phyloP scores from a whole-genome alignment of 2,888 invertebrate genomes.

The Sinelater perroti region DNA sequence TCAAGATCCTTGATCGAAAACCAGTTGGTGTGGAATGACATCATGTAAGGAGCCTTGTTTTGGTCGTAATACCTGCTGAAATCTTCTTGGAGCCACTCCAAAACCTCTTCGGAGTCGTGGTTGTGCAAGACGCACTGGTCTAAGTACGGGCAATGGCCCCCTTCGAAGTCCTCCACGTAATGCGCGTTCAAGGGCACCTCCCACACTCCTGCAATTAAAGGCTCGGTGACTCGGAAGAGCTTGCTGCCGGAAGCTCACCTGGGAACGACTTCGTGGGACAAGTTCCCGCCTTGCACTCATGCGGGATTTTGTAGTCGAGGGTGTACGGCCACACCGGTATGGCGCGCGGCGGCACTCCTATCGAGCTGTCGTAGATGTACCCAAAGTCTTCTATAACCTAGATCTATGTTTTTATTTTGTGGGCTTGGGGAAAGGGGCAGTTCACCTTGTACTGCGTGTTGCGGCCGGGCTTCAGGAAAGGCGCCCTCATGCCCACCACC shows the following conservation, averaged over 20 bases:
- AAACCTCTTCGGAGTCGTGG: slow-evolving; percentile 77
- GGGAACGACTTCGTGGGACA: slow-evolving; percentile 90
- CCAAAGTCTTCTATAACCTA: slow-evolving; percentile 92
- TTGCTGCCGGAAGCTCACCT: slow-evolving; percentile 70
- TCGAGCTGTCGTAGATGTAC: slow-evolving; percentile 91
- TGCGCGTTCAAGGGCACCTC: slow-evolving; percentile 91
- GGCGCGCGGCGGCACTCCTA: slow-evolving; percentile 82
- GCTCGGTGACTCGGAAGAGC: too few relatives aligned
- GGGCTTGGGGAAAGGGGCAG: too few relatives aligned
- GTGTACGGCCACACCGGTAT: slow-evolving; percentile 95
- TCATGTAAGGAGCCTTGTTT: slow-evolving; percentile 91
- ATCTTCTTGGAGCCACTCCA: slow-evolving; percentile 91
- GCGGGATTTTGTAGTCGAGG: slow-evolving; percentile 90
- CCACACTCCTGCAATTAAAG: slow-evolving; percentile 75
- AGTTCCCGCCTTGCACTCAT: slow-evolving; percentile 92
- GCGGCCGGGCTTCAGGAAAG: slow-evolving; percentile 90
- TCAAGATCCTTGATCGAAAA: slow-evolving; percentile 89
- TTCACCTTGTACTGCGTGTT: slow-evolving; percentile 89
- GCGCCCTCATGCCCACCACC: slow-evolving; percentile 87
- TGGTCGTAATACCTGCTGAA: slow-evolving; percentile 86
- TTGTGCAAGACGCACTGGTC: slow-evolving; percentile 93
- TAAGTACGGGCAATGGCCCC: slow-evolving; percentile 90
- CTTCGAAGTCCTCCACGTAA: slow-evolving; percentile 87
- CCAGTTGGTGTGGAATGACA: slow-evolving; percentile 97
- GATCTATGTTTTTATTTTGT: too few relatives aligned